phyloP scores from a whole-genome alignment of 2,888 invertebrate genomes.

The Polia nebulosa region DNA sequence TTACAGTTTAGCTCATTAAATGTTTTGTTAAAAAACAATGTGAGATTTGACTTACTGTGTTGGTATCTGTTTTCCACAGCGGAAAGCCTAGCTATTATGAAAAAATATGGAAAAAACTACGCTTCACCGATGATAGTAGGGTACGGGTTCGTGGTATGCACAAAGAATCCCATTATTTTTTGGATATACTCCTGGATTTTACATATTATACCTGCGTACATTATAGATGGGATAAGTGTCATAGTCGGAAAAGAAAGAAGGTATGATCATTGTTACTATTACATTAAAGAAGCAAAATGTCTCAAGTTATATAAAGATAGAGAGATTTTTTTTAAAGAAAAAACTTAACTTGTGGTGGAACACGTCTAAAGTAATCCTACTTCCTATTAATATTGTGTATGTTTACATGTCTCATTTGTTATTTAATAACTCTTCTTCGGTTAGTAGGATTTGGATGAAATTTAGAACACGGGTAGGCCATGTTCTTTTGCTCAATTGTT shows the following conservation, averaged over 20 bases:
- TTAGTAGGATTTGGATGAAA: no score
- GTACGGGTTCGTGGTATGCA: background rate
- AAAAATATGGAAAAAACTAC: background rate
- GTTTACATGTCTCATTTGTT: no score
- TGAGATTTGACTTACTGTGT: no score
- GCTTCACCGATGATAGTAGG: background rate
- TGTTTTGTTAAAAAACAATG: no score
- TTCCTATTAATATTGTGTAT: no score
- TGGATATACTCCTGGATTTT: slow-evolving; percentile 35
- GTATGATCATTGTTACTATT: background rate
- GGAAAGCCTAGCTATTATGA: fast-evolving
- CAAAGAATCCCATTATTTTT: slow-evolving; percentile 2
- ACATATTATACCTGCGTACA: slow-evolving; percentile 25
- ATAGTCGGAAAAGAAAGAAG: slow-evolving; percentile 26
- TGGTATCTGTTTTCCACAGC: background rate
- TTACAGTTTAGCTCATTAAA: no score
- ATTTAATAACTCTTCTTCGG: no score
- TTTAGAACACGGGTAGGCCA: no score
- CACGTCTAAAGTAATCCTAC: no score
- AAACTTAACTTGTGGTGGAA: no score
- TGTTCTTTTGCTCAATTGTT: no score
- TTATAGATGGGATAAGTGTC: slow-evolving; percentile 9
- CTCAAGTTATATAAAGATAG: background rate
- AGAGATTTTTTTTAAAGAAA: no score
- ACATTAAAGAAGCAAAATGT: background rate